Percentiles rank a stretch among this genome's conserved stretches.
phyloP scores from a whole-genome alignment of 2,113 vertebrate genomes.

The Diadophis punctatus region DNA sequence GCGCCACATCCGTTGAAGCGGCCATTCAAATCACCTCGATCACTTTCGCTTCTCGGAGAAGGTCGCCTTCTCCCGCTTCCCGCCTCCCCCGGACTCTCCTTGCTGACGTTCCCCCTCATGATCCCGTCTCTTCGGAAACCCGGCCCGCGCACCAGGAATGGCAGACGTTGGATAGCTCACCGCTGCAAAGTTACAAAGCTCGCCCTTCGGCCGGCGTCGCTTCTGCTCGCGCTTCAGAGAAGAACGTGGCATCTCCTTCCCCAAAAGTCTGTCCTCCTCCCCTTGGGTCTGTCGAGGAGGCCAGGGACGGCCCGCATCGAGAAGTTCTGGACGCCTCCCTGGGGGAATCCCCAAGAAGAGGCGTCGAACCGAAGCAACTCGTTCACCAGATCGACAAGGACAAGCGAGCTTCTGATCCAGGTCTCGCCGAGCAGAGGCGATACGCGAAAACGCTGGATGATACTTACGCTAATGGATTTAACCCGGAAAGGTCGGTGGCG shows the following conservation, averaged over 20 bases:
- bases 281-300: slow-evolving; percentile 1
- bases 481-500: accelerated
- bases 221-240: neutral
- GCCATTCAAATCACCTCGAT: slow-evolving; percentile 65
- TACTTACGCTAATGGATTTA: accelerated
- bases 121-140: slow-evolving; percentile 16
- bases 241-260: slow-evolving; percentile 1
- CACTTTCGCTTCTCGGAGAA: slow-evolving; percentile 66
- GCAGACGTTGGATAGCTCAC: neutral
- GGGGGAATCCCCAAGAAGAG: slow-evolving; percentile 13
- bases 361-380: neutral
- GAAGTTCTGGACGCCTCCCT: slow-evolving; percentile 33
- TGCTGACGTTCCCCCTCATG: slow-evolving; percentile 22
- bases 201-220: neutral
- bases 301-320: slow-evolving; percentile 24
- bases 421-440: neutral
- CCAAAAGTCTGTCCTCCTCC: neutral
- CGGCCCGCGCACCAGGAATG: slow-evolving; percentile 21
- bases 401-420: slow-evolving; percentile 6
- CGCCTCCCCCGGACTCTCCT: slow-evolving; percentile 2
- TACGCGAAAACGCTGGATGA: neutral
- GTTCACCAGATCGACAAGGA: neutral
- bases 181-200: neutral
- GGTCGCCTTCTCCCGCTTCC: slow-evolving; percentile 52
- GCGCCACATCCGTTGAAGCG: slow-evolving; percentile 22